phyloP scores from a whole-genome alignment of 2,113 vertebrate genomes.

The Solea solea region DNA sequence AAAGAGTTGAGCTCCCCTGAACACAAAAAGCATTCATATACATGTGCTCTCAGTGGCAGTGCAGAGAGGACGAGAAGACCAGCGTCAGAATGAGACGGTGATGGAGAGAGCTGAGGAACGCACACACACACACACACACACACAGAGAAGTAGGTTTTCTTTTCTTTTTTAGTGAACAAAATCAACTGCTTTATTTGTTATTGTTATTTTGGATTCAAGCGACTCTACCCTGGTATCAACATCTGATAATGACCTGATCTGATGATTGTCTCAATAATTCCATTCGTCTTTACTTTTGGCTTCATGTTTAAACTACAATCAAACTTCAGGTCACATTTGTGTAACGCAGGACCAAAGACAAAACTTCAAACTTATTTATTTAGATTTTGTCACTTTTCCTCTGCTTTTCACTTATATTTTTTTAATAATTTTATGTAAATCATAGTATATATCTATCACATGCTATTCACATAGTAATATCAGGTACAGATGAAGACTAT shows the following conservation, averaged over 20 bases:
- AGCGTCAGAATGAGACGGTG: constrained; percentile 60
- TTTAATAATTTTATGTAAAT: no score
- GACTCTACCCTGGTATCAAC: neutral
- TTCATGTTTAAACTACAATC: no score
- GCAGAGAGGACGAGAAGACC: constrained; percentile 59
- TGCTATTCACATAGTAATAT: neutral
- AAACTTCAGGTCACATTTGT: no score
- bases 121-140: constrained; percentile 9
- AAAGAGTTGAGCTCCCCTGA: constrained; percentile 81
- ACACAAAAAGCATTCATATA: constrained; percentile 76
- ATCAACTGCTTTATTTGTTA: no score
- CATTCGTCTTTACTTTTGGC: no score
- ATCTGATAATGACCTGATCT: neutral
- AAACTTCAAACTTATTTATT: no score
- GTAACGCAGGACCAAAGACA: no score
- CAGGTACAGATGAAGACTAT: neutral
- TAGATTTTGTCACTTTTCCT: no score
- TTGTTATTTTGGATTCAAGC: neutral
- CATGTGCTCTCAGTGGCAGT: constrained; percentile 71
- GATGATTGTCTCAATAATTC: neutral
- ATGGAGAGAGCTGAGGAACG: constrained; percentile 43
- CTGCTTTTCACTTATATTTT: no score
- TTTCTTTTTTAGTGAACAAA: no score
- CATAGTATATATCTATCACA: neutral
- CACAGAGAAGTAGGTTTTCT: neutral